Conservation (phyloP, 2,113 vertebrate genomes). For the Limnothrissa miodon region DNA sequence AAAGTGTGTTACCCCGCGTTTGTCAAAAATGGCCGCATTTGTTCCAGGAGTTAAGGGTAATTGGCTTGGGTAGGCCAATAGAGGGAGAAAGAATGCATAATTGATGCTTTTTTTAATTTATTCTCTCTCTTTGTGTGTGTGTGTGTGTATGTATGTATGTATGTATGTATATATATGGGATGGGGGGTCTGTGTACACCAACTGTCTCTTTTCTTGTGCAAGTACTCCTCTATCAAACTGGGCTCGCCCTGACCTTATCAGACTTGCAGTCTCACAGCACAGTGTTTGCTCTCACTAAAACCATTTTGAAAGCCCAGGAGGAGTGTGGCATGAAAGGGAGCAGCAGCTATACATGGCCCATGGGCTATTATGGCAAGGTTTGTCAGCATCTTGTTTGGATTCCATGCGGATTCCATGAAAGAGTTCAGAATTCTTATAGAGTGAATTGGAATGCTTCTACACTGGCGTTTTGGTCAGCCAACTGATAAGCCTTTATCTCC, state of each 20-base stretch:
- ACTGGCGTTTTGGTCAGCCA: neutral
- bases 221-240: neutral
- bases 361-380: neutral
- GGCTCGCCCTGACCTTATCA: neutral
- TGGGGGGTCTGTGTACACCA: slow-evolving; percentile 18
- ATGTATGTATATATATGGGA: slow-evolving; percentile 8
- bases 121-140: slow-evolving; percentile 10
- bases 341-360: neutral
- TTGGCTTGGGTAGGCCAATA: slow-evolving; percentile 74
- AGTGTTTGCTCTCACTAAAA: neutral
- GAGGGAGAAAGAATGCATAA: slow-evolving; percentile 72
- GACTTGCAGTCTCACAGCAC: neutral
- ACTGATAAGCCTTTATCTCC: neutral
- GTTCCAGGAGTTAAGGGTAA: slow-evolving; percentile 76
- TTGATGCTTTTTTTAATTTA: slow-evolving; percentile 62
- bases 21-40: slow-evolving; percentile 73
- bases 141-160: neutral
- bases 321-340: neutral
- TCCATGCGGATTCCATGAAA: neutral
- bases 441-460: neutral
- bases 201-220: neutral
- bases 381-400: no score
- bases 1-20: slow-evolving; percentile 63
- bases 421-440: neutral
- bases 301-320: neutral